Percentiles rank a stretch among this genome's conserved stretches.
These are phyloP conservation scores for Bombus waltoni DNA, from an alignment of 1,140 invertebrate species.

Conservation along the genomic window DNA sequence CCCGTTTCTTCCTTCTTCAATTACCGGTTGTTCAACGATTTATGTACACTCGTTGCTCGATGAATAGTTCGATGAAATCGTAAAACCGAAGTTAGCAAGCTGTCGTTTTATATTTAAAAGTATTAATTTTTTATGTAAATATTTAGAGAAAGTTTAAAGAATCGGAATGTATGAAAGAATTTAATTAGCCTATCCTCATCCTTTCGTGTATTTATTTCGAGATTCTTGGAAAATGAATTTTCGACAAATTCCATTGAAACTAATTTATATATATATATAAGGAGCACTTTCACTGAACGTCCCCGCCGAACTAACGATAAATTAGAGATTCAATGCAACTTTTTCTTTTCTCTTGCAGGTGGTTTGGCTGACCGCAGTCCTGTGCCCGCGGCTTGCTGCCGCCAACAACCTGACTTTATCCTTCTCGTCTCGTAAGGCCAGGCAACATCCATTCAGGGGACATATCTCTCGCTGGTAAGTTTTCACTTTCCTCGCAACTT, in stretches of 20 bases:
- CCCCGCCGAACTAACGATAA: background rate
- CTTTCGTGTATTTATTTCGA: background rate
- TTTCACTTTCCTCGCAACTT: background rate
- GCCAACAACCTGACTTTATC: constrained; percentile 80
- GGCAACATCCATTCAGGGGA: constrained; percentile 77
- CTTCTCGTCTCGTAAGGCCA: constrained; percentile 74
- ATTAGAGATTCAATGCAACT: background rate
- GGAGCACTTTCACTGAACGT: background rate
- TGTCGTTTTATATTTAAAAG: background rate
- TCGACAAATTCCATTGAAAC: background rate
- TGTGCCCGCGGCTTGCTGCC: constrained; percentile 79
- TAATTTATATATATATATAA: background rate
- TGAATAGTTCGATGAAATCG: background rate
- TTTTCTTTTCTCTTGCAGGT: constrained; percentile 70
- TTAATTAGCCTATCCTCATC: background rate
- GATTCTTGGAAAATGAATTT: background rate
- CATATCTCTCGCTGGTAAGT: constrained; percentile 74
- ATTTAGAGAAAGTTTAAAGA: background rate
- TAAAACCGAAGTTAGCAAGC: background rate
- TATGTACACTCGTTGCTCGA: background rate
- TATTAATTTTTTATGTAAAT: background rate
- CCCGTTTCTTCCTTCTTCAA: background rate
- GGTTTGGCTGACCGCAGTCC: constrained; percentile 82
- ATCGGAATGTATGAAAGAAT: background rate
- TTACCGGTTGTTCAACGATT: background rate